Percentiles rank a stretch among this genome's conserved stretches.
Evolutionary conservation across 2,797 vertebrate genomes (phyloP).

Genomic region (Tapirus indicus): DNA sequence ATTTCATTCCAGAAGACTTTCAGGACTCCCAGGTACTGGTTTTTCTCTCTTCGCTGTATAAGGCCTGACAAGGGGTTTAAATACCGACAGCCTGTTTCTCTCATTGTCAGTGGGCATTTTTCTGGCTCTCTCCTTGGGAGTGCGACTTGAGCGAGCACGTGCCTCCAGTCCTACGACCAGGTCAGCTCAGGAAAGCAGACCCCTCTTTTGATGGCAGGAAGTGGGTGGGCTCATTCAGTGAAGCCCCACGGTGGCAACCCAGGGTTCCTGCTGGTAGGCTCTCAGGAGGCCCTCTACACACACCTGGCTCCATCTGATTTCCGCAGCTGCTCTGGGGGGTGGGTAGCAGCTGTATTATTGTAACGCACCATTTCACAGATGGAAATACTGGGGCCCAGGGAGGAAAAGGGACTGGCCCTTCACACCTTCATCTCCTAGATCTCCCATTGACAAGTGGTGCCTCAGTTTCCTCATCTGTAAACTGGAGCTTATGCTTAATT

Average conservation of each 20-base stretch:
- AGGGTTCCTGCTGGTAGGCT: neutral
- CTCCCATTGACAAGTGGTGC: neutral
- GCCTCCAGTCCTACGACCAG: neutral
- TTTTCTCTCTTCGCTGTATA: constrained; percentile 63
- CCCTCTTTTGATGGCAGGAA: neutral
- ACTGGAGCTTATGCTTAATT: neutral
- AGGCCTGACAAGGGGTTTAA: constrained; percentile 48
- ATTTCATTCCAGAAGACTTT: constrained; percentile 42
- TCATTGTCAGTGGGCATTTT: constrained; percentile 44
- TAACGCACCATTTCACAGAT: neutral
- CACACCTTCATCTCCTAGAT: neutral
- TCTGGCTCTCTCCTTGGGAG: neutral
- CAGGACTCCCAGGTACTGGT: neutral
- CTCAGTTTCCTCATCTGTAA: neutral
- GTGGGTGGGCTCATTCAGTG: neutral
- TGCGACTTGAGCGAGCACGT: neutral
- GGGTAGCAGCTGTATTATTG: neutral
- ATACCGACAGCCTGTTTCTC: constrained; percentile 16
- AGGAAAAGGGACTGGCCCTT: neutral
- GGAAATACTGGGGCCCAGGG: neutral
- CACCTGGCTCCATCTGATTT: neutral
- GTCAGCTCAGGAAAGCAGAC: neutral
- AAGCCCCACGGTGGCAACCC: neutral
- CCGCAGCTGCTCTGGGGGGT: neutral
- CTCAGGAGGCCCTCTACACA: neutral